phyloP scores from a whole-genome alignment of 2,888 invertebrate species.

The Philaethria dido region DNA sequence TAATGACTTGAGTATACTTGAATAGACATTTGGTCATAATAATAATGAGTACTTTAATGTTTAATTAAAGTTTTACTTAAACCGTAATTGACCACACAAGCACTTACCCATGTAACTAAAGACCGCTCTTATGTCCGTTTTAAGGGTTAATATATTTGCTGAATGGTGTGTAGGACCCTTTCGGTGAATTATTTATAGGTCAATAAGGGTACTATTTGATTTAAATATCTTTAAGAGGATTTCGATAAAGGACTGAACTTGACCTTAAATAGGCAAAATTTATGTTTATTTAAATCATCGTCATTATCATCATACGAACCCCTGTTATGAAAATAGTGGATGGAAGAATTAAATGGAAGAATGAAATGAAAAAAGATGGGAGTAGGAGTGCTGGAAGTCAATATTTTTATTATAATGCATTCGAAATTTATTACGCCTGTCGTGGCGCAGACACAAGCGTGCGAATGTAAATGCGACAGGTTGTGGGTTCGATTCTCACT shows the following conservation, averaged over 20 bases:
- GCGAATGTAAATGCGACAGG: too few species aligned
- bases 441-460: too few species aligned
- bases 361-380: too few species aligned
- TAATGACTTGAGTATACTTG: not conserved
- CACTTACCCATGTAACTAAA: slow-evolving; percentile 7
- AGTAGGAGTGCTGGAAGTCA: too few species aligned
- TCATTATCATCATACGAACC: too few species aligned
- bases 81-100: not conserved
- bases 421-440: too few species aligned
- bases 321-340: too few species aligned
- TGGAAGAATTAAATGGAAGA: too few species aligned
- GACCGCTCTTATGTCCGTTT: slow-evolving; percentile 16
- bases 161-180: slow-evolving; percentile 2
- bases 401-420: too few species aligned
- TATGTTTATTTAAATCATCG: not conserved
- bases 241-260: not conserved
- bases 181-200: slow-evolving; percentile 4
- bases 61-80: slow-evolving; percentile 13
- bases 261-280: not conserved
- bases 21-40: not conserved
- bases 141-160: slow-evolving; percentile 14
- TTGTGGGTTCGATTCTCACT: too few species aligned
- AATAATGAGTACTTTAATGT: not conserved
- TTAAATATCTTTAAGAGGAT: slow-evolving; percentile 1
- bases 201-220: slow-evolving; percentile 3